A percentile compares a stretch with the other conserved stretches of the same genome.
Conservation (phyloP, 1,140 invertebrate genomes). For the Spodoptera frugiperda region DNA sequence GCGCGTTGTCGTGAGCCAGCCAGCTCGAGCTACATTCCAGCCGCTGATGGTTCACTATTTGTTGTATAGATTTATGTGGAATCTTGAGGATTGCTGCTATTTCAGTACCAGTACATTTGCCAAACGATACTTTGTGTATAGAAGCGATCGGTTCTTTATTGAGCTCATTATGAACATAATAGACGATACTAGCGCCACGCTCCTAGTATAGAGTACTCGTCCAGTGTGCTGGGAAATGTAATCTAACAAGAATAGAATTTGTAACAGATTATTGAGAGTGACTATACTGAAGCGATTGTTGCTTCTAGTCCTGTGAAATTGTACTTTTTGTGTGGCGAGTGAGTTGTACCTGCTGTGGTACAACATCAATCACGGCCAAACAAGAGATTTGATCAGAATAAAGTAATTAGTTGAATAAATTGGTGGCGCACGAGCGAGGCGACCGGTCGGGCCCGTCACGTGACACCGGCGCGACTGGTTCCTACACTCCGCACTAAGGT, state of each 20-base stretch:
- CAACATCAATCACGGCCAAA: slow-evolving; percentile 5
- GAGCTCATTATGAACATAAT: no score
- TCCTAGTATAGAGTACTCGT: no score
- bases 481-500: neutral
- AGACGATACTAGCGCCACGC: no score
- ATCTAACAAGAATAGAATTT: no score
- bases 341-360: neutral
- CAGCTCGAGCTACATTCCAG: slow-evolving; percentile 16
- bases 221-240: no score
- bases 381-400: slow-evolving; percentile 10
- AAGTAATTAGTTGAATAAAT: slow-evolving; percentile 8
- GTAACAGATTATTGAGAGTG: no score
- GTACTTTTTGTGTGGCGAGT: no score
- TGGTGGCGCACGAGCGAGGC: neutral
- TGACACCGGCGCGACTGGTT: slow-evolving; percentile 6
- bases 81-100: slow-evolving; percentile 27
- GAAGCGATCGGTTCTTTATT: no score
- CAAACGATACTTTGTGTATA: neutral
- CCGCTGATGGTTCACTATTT: neutral
- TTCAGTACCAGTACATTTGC: slow-evolving; percentile 5
- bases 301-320: no score
- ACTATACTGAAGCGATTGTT: no score
- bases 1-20: slow-evolving; percentile 7
- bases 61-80: slow-evolving; percentile 31
- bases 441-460: slow-evolving; percentile 16